phyloP scores from a whole-genome alignment of 1,140 invertebrate species.

The Drosophila sturtevanti region DNA sequence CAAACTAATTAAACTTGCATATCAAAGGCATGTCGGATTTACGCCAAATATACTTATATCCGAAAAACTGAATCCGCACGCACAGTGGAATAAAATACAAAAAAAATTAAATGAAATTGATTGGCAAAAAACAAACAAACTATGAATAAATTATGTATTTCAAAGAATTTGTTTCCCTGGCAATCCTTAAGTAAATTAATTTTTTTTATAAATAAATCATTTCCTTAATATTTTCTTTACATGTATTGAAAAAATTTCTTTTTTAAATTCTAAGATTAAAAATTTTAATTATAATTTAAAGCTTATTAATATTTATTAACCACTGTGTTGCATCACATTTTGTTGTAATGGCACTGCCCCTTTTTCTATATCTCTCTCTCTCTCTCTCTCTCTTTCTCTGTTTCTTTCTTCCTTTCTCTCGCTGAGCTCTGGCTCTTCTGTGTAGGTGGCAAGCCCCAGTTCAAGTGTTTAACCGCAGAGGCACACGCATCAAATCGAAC shows the following conservation, averaged over 20 bases:
- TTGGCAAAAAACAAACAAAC: too few species aligned
- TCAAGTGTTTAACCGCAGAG: constrained; percentile 63
- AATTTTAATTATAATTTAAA: too few species aligned
- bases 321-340: neutral
- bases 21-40: constrained; percentile 34
- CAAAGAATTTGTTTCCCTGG: too few species aligned
- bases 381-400: too few species aligned
- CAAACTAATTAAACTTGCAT: constrained; percentile 67
- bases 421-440: neutral
- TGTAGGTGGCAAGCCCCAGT: constrained; percentile 6
- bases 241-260: too few species aligned
- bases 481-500: constrained; percentile 69
- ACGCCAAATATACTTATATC: constrained; percentile 22
- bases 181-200: too few species aligned
- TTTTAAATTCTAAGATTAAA: too few species aligned
- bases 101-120: neutral
- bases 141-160: too few species aligned
- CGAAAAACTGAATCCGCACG: constrained; percentile 10
- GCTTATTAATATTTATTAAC: neutral
- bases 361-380: constrained; percentile 14
- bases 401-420: too few species aligned
- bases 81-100: neutral
- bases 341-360: neutral
- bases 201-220: too few species aligned
- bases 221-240: too few species aligned